These are phyloP conservation scores for Xiphorhynchus elegans DNA, from an alignment of 2,113 vertebrate genomes.

Conservation along the genomic window DNA sequence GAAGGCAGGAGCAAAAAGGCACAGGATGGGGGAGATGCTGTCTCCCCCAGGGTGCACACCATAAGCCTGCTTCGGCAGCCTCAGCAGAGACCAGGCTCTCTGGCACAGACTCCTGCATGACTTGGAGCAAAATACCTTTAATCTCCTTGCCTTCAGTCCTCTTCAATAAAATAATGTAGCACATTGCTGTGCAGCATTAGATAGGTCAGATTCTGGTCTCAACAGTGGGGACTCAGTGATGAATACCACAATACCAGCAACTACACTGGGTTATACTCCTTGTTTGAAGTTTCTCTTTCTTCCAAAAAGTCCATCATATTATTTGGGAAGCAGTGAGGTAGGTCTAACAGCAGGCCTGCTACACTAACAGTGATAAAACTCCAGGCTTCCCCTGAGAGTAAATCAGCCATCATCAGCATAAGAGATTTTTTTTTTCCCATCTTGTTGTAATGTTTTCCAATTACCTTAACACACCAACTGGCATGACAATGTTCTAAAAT, in stretches of 20 bases:
- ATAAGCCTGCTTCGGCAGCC: neutral
- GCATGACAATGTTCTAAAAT: slow-evolving; percentile 17
- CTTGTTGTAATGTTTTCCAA: slow-evolving; percentile 40
- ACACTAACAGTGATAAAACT: neutral
- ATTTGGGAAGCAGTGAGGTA: neutral
- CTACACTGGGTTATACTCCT: neutral
- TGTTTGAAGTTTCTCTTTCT: neutral
- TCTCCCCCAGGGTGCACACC: fast-evolving
- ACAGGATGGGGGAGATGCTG: neutral
- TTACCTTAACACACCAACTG: slow-evolving; percentile 41
- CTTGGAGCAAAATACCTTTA: neutral
- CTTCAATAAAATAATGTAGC: neutral
- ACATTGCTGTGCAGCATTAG: neutral
- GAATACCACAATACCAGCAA: neutral
- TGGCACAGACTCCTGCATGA: neutral
- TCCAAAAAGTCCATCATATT: neutral
- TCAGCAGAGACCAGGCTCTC: neutral
- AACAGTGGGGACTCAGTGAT: neutral
- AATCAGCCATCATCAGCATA: neutral
- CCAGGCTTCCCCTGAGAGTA: neutral
- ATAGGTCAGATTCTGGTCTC: neutral
- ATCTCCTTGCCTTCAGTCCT: neutral
- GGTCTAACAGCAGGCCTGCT: neutral
- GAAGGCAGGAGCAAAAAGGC: neutral
- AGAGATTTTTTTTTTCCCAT: neutral